These are phyloP conservation scores for Drosophila ogumai DNA, from an alignment of 1,140 invertebrate species.

Conservation along the genomic window DNA sequence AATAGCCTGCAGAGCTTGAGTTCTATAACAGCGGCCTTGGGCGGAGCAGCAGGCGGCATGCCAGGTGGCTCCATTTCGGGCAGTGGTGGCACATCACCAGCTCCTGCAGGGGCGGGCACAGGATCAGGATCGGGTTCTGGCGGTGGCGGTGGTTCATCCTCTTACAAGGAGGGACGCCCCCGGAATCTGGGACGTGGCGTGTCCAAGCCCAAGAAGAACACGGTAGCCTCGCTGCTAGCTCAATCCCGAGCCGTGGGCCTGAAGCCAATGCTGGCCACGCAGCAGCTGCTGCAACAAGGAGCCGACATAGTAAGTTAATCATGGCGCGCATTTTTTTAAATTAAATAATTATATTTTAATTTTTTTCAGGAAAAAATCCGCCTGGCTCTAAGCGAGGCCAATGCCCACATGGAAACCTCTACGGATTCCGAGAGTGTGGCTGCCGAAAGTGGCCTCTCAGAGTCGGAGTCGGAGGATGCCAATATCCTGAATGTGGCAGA, in stretches of 20 bases:
- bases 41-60: conserved; percentile 64
- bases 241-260: conserved; percentile 92
- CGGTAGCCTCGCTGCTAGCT: conserved; percentile 93
- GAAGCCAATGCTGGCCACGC: conserved; percentile 87
- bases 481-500: conserved; percentile 87
- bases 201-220: conserved; percentile 96
- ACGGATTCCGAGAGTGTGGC: conserved; percentile 86
- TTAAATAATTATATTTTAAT: not conserved
- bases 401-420: conserved; percentile 85
- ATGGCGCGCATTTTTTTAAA: rapidly evolving
- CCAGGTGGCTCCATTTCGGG: conserved; percentile 71
- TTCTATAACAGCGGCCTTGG: conserved; percentile 83
- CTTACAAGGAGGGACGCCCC: conserved; percentile 90
- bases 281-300: conserved; percentile 85
- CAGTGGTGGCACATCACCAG: conserved; percentile 65
- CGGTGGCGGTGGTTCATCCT: conserved; percentile 60
- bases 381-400: conserved; percentile 85
- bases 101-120: conserved; percentile 49
- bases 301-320: conserved; percentile 83
- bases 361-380: conserved; percentile 85
- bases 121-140: conserved; percentile 41
- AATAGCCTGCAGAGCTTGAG: conserved; percentile 83
- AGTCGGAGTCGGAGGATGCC: conserved; percentile 85
- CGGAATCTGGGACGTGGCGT: conserved; percentile 93
- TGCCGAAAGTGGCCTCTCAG: conserved; percentile 85